phyloP scores from a whole-genome alignment of 2,113 vertebrate genomes.

The Oryzias celebensis region DNA sequence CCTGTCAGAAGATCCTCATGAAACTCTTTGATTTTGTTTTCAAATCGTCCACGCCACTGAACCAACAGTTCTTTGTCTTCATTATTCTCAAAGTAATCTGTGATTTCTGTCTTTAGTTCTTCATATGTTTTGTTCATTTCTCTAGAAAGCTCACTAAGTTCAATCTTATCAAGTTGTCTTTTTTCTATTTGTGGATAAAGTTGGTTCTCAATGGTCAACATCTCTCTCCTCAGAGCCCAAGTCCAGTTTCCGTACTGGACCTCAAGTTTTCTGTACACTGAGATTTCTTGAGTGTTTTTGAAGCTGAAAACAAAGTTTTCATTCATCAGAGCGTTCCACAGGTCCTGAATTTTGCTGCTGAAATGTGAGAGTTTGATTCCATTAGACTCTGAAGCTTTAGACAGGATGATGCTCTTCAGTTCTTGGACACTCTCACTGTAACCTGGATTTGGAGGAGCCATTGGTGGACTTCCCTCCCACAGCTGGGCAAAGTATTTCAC shows the following conservation, averaged over 20 bases:
- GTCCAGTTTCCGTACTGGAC: constrained; percentile 33
- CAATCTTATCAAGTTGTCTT: background rate
- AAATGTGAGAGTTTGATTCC: constrained; percentile 32
- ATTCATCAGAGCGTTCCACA: constrained; percentile 32
- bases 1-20: constrained; percentile 5
- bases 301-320: constrained; percentile 54
- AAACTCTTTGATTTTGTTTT: constrained; percentile 38
- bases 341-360: constrained; percentile 19
- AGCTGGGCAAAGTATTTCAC: constrained; percentile 56
- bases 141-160: background rate
- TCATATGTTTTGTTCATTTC: constrained; percentile 5
- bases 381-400: constrained; percentile 21
- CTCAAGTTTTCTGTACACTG: constrained; percentile 44
- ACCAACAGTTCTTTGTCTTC: constrained; percentile 34
- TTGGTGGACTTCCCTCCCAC: constrained; percentile 58
- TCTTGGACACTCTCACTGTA: constrained; percentile 47
- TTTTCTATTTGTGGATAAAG: constrained; percentile 23
- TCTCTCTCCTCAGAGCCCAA: constrained; percentile 36
- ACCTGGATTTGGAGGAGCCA: constrained; percentile 60
- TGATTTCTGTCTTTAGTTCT: background rate
- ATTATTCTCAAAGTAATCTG: constrained; percentile 15
- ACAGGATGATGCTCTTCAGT: constrained; percentile 43
- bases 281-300: constrained; percentile 44
- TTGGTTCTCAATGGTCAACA: constrained; percentile 37
- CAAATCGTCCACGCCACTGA: constrained; percentile 38